Evolutionary conservation across 2,888 invertebrate species (phyloP).

Genomic region (Brachypalpus laphriformis): DNA sequence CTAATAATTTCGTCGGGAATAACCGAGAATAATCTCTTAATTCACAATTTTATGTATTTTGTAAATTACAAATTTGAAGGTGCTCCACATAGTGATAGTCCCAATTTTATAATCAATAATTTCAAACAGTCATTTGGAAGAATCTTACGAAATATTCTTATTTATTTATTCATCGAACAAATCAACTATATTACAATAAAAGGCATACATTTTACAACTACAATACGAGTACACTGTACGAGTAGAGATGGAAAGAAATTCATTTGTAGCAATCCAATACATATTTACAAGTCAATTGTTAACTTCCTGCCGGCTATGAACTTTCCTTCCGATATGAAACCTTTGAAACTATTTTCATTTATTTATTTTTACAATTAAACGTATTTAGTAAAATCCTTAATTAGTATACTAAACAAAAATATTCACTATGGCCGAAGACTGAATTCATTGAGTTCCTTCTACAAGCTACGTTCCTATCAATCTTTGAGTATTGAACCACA

Average conservation of each 20-base stretch:
- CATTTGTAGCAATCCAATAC: slow-evolving; percentile 20
- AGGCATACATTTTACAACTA: slow-evolving; percentile 33
- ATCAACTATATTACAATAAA: slow-evolving; percentile 48
- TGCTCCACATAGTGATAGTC: neutral
- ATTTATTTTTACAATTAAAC: slow-evolving; percentile 51
- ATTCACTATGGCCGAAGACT: slow-evolving; percentile 50
- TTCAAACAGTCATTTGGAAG: neutral
- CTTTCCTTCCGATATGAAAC: slow-evolving; percentile 58
- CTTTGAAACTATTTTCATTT: slow-evolving; percentile 64
- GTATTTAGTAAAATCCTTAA: slow-evolving; percentile 31
- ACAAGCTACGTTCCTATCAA: slow-evolving; percentile 41
- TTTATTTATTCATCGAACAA: slow-evolving; percentile 28
- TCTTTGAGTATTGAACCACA: slow-evolving; percentile 14
- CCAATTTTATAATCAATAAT: neutral
- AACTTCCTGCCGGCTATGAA: slow-evolving; percentile 24
- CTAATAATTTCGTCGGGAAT: neutral
- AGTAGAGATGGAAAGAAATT: slow-evolving; percentile 30
- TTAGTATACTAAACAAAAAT: slow-evolving; percentile 48
- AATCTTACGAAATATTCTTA: slow-evolving; percentile 26
- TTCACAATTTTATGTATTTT: neutral
- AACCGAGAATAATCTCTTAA: neutral
- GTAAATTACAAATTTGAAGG: slow-evolving; percentile 4
- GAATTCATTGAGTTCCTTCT: neutral
- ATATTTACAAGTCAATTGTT: slow-evolving; percentile 63
- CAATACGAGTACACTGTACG: neutral